These are phyloP conservation scores for Astreopora myriophthalma DNA, from an alignment of 64 coral and sea anemone genomes.

Conservation along the genomic window DNA sequence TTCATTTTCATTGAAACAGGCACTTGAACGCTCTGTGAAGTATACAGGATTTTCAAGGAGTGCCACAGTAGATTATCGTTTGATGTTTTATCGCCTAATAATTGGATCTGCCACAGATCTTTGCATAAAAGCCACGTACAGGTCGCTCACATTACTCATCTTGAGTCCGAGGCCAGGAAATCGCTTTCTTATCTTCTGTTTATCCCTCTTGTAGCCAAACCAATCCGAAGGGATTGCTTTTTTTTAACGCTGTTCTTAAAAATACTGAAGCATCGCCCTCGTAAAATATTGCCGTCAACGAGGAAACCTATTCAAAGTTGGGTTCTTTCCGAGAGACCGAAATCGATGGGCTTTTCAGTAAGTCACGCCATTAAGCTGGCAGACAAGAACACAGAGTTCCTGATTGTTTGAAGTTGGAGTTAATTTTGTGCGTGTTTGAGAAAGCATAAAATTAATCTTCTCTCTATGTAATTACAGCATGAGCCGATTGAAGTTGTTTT, in stretches of 20 bases:
- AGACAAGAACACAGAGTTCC: not conserved
- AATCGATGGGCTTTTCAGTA: not conserved
- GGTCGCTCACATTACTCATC: not conserved
- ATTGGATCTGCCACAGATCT: not conserved
- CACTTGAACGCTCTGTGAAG: not conserved
- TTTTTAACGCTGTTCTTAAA: not conserved
- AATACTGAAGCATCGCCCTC: not conserved
- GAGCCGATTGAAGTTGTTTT: conserved; percentile 42
- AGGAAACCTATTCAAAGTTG: not conserved
- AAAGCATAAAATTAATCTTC: conserved; percentile 51
- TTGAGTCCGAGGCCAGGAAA: not conserved
- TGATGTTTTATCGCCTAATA: conserved; percentile 9
- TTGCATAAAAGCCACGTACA: conserved; percentile 21
- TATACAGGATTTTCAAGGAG: not conserved
- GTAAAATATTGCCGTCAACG: not conserved
- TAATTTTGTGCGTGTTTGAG: not conserved
- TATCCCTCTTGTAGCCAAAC: not conserved
- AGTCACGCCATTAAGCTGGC: not conserved
- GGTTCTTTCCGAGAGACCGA: not conserved
- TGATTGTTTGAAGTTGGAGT: not conserved
- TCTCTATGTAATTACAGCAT: conserved; percentile 30
- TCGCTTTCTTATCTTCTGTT: not conserved
- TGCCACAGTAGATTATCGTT: not conserved
- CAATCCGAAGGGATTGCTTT: not conserved
- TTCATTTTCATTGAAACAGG: not conserved